A percentile compares a stretch with the other conserved stretches of the same genome.
These are phyloP conservation scores for Acrobasis suavella DNA, from an alignment of 2,888 invertebrate genomes.

Conservation along the genomic window DNA sequence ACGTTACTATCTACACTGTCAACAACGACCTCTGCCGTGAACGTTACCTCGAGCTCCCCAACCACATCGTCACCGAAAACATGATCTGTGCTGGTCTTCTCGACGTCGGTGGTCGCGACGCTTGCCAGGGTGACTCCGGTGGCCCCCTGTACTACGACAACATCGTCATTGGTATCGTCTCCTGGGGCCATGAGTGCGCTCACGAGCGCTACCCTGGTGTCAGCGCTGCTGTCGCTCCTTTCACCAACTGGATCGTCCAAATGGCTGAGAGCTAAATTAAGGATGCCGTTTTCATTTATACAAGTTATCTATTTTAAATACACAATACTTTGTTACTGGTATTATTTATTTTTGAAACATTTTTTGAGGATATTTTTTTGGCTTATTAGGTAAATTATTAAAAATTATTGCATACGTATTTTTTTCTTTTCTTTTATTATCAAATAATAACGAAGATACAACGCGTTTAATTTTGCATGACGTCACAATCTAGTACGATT, in stretches of 20 bases:
- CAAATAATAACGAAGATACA: no score
- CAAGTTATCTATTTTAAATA: no score
- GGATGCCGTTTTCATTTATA: no score
- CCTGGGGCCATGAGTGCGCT: constrained; percentile 70
- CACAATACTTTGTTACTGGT: no score
- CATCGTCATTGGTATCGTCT: constrained; percentile 60
- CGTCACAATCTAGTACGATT: no score
- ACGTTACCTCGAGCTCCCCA: constrained; percentile 41
- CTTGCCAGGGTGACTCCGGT: constrained; percentile 55
- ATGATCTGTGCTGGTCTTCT: constrained; percentile 60
- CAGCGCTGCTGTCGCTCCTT: constrained; percentile 56
- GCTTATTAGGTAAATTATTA: no score
- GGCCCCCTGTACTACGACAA: constrained; percentile 65
- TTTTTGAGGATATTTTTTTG: no score
- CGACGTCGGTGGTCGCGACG: constrained; percentile 46
- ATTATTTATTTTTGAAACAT: no score
- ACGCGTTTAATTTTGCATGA: no score
- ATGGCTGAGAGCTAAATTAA: constrained; percentile 30
- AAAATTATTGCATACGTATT: no score
- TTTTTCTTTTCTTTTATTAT: no score
- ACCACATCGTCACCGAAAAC: constrained; percentile 39
- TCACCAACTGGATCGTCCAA: constrained; percentile 46
- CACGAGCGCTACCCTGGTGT: constrained; percentile 65
- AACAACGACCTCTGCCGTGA: constrained; percentile 47
- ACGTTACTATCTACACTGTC: constrained; percentile 53